Conservation (phyloP, 2,888 invertebrate species). For the Stenodera caucasica region DNA sequence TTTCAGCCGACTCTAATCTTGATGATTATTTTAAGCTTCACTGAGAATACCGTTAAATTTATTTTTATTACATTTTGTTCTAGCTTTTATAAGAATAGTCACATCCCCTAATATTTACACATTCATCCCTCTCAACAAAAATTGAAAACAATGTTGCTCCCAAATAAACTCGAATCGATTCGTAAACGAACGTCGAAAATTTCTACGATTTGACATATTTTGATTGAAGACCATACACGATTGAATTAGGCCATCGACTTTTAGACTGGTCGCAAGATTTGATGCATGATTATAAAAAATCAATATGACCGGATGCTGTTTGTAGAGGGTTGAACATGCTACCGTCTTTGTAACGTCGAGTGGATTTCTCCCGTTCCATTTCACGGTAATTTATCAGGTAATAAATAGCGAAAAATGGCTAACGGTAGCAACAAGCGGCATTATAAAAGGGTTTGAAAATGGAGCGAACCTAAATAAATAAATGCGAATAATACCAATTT, state of each 20-base stretch:
- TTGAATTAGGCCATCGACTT: not conserved
- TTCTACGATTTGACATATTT: not conserved
- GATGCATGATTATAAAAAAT: conserved; percentile 3
- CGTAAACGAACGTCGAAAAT: too few species aligned
- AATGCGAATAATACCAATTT: not conserved
- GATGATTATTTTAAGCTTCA: conserved; percentile 9
- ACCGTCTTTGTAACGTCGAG: conserved; percentile 4
- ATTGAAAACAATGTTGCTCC: too few species aligned
- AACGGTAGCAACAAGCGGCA: not conserved
- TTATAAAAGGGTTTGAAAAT: not conserved
- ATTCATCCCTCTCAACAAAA: not conserved
- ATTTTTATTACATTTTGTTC: not conserved
- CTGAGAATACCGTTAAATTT: conserved; percentile 1
- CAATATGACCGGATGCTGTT: conserved; percentile 3
- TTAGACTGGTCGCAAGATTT: not conserved
- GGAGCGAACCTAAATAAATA: too few species aligned
- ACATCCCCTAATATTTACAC: conserved; percentile 3
- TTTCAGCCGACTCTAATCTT: conserved; percentile 5
- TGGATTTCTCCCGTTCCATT: not conserved
- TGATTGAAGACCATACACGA: not conserved
- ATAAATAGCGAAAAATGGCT: not conserved
- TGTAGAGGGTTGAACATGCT: not conserved
- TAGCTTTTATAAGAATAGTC: not conserved
- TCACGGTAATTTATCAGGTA: conserved; percentile 7
- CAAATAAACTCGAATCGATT: too few species aligned